A percentile compares a stretch with the other conserved stretches of the same genome.
Evolutionary conservation across 1,140 invertebrate species (phyloP).

Genomic region (Dreissena polymorpha): DNA sequence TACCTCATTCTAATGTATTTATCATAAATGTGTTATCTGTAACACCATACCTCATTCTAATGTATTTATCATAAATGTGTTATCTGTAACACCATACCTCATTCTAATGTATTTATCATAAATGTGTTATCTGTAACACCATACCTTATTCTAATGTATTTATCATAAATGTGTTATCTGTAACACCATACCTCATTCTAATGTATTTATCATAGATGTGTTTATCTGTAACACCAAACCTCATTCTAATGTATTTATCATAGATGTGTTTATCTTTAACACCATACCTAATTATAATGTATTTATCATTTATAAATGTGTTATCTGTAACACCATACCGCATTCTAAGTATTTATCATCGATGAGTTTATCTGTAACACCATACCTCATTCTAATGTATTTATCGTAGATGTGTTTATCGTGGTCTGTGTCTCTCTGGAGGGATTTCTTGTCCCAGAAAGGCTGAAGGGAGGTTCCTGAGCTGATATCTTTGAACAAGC

Average conservation of each 20-base stretch:
- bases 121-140: too few relatives aligned
- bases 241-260: conserved; percentile 87
- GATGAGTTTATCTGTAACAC: conserved; percentile 40
- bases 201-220: too few relatives aligned
- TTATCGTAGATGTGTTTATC: conserved; percentile 86
- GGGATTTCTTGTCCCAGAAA: conserved; percentile 74
- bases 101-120: conserved; percentile 82
- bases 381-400: conserved; percentile 87
- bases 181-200: too few relatives aligned
- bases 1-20: conserved; percentile 70
- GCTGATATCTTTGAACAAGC: conserved; percentile 81
- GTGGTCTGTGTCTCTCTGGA: conserved; percentile 84
- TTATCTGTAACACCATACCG: too few relatives aligned
- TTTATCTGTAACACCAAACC: conserved; percentile 80
- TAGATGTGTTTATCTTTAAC: conserved; percentile 84
- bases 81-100: conserved; percentile 81
- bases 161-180: too few relatives aligned
- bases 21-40: too few relatives aligned
- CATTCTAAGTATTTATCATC: too few relatives aligned
- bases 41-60: too few relatives aligned
- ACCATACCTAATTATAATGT: conserved; percentile 81
- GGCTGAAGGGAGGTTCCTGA: conserved; percentile 72
- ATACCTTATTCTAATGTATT: conserved; percentile 71
- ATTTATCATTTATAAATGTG: too few relatives aligned
- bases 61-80: too few relatives aligned